Conservation (phyloP, 2,888 invertebrate species). For the Theretra japonica region DNA sequence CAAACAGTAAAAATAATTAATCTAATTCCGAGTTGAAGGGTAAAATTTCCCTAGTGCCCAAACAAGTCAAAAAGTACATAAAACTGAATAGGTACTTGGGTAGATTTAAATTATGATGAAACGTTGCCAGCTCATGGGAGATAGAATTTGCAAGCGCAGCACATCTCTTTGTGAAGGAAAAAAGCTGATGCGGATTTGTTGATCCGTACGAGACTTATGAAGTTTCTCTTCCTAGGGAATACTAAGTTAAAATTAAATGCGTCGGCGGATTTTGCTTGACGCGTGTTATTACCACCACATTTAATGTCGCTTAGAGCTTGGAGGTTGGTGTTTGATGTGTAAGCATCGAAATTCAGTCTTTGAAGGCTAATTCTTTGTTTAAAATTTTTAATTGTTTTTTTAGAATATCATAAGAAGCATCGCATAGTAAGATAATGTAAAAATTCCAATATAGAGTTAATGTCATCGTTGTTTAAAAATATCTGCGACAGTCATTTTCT, state of each 20-base stretch:
- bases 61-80: conserved; percentile 3
- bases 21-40: not conserved
- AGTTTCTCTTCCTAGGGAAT: conserved; percentile 39
- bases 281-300: not conserved
- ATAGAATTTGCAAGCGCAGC: conserved; percentile 54
- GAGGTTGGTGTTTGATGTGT: too few relatives aligned
- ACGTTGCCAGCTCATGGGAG: conserved; percentile 50
- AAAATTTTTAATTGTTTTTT: too few relatives aligned
- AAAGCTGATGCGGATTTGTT: conserved; percentile 52
- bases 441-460: too few relatives aligned
- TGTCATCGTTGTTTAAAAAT: too few relatives aligned
- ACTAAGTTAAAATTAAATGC: conserved; percentile 39
- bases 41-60: not conserved
- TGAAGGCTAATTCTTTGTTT: not conserved
- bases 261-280: conserved; percentile 8
- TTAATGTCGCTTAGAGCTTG: not conserved
- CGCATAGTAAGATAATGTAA: too few relatives aligned
- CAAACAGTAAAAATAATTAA: not conserved
- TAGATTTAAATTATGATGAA: conserved; percentile 53
- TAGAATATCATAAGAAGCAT: too few relatives aligned
- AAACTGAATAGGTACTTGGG: conserved; percentile 3
- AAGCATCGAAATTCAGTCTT: not conserved
- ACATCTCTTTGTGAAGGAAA: conserved; percentile 52
- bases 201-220: conserved; percentile 49
- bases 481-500: too few relatives aligned